Evolutionary conservation across 1,140 invertebrate genomes (phyloP), one percentile per base, ranked within the genome.

Genomic region (Anthonomus grandis): DNA sequence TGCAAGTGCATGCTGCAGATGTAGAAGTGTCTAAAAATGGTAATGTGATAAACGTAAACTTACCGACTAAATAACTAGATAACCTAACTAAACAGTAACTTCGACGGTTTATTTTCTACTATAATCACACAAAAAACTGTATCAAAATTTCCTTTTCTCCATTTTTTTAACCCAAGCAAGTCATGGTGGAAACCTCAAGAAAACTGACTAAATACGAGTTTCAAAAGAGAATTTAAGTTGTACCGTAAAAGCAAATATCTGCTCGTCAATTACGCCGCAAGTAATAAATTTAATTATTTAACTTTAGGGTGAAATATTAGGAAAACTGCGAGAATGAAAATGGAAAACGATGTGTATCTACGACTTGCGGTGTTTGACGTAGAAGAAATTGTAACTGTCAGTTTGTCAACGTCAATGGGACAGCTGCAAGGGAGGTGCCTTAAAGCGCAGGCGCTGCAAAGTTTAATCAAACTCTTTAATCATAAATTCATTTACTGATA

Each of bases 61-160:
- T 48, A 48, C 46, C 46, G 22, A 48, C 37, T 34, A 36, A 36
- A 48, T 34, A 36, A 48, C 21, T 48, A 17, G 21, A 22, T 19
- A 45, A 45, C 19, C 42, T 45, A 44, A 22, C 41, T 44, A 50
- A 19, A 10, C 25, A 38, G 25, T 38, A 38, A 18, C 13, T 50
- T 38, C 13, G n/a, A 2, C 9, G 18, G n/a, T 42, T 51, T 27
- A 6, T 41, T 41, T 21, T 41, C 13, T 53, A 41, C 15, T 37
- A 54, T 46, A 46, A 54, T 54, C 52, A 54, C 52, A 54, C 41
- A 10, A 34, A 24, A 45, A 54, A 25, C 41, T 54, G 41, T 54
- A 57, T 49, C 25, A 48, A 34, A 57, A 48, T 49, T 57, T 57
- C 31, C 38, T 48, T 23, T 37, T 57, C 49, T 57, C 54, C 54